Evolutionary conservation across 2,888 invertebrate genomes (phyloP).

Genomic region (Eumerus sabulonum): DNA sequence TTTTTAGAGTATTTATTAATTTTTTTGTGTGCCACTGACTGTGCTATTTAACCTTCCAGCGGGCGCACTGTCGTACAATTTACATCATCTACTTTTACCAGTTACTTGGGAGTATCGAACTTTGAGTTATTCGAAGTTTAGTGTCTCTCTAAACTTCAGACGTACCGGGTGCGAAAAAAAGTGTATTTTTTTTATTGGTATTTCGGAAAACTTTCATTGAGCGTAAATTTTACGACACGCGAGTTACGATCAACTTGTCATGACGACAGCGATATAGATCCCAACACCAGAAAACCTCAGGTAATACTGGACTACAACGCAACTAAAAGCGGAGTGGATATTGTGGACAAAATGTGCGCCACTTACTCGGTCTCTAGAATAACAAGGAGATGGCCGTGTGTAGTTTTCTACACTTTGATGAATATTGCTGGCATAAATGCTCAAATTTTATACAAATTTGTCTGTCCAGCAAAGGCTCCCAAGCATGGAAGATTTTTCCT

Average conservation of each 20-base stretch:
- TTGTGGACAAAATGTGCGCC: slow-evolving; percentile 4
- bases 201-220: slow-evolving; percentile 5
- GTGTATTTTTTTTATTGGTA: no score
- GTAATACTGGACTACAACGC: background rate
- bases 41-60: no score
- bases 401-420: slow-evolving; percentile 5
- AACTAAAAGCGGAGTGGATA: slow-evolving; percentile 8
- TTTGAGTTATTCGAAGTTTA: background rate
- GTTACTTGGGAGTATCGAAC: slow-evolving; percentile 2
- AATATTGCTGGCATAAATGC: slow-evolving; percentile 6
- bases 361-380: slow-evolving; percentile 4
- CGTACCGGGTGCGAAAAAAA: background rate
- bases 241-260: background rate
- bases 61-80: slow-evolving; percentile 5
- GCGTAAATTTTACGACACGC: slow-evolving; percentile 3
- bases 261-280: slow-evolving; percentile 6
- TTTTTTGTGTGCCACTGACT: no score
- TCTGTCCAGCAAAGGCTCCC: background rate
- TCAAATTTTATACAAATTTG: slow-evolving; percentile 6
- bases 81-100: slow-evolving; percentile 4
- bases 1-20: no score
- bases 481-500: background rate
- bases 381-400: slow-evolving; percentile 4
- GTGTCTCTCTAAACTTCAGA: slow-evolving; percentile 1
- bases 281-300: slow-evolving; percentile 2